These are phyloP conservation scores for Corythornis madagascariensis DNA, from an alignment of 2,113 vertebrate genomes.

Conservation along the genomic window DNA sequence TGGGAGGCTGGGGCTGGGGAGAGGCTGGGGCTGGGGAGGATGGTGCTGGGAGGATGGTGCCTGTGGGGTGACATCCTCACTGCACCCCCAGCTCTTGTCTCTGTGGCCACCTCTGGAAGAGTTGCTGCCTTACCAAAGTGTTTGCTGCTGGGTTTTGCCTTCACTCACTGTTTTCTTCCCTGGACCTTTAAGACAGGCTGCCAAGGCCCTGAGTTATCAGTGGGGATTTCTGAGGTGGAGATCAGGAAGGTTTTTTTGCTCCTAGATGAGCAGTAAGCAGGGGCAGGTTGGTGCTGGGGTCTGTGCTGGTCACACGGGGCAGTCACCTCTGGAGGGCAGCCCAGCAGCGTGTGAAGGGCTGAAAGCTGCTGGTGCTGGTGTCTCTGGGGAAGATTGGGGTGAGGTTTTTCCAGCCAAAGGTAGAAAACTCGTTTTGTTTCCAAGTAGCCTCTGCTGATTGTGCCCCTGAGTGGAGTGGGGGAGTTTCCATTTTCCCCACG, in stretches of 20 bases:
- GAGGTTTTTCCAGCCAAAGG: background rate
- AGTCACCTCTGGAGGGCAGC: background rate
- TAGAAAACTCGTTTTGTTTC: background rate
- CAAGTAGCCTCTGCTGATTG: background rate
- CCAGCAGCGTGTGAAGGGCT: no score
- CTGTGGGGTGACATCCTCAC: accelerated
- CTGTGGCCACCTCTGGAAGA: accelerated
- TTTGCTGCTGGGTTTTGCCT: background rate
- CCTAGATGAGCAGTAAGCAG: background rate
- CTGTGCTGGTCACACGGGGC: accelerated
- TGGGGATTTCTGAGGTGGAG: background rate
- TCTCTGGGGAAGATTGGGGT: background rate
- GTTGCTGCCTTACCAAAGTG: background rate
- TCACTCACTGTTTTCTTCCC: background rate
- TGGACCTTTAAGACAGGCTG: background rate
- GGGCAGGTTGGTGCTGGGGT: accelerated
- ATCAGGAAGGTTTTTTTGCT: background rate
- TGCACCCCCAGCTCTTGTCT: accelerated
- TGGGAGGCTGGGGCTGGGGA: background rate
- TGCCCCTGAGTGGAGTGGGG: background rate
- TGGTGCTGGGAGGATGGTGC: background rate
- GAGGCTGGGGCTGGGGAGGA: background rate
- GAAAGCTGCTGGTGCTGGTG: background rate
- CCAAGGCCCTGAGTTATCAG: background rate
- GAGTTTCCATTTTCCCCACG: background rate